Evolutionary conservation across 2,113 vertebrate species (phyloP).

Genomic region (Microcebus murinus): DNA sequence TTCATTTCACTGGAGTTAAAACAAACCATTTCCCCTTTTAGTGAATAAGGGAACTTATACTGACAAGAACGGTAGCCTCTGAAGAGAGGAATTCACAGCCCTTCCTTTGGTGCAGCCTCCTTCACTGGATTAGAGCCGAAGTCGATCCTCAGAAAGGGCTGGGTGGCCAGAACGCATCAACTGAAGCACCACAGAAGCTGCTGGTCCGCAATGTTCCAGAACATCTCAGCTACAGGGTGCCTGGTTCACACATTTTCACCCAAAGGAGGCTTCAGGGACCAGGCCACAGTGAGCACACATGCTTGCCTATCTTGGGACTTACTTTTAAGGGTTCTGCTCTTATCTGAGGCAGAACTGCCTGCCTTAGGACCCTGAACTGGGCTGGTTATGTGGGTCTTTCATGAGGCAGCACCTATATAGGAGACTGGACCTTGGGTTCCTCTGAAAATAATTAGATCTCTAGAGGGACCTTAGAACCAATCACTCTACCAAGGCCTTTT

Average conservation of each 20-base stretch:
- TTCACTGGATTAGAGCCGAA: background rate
- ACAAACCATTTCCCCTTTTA: background rate
- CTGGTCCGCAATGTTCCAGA: background rate
- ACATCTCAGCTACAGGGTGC: background rate
- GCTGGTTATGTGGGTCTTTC: background rate
- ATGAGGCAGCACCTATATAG: background rate
- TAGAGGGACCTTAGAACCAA: background rate
- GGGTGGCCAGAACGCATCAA: background rate
- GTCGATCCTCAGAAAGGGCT: slow-evolving; percentile 28
- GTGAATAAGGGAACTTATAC: slow-evolving; percentile 36
- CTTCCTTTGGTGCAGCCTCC: background rate
- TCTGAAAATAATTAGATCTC: slow-evolving; percentile 36
- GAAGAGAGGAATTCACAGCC: background rate
- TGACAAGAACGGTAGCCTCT: background rate
- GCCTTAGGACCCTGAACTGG: background rate
- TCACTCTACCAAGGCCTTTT: background rate
- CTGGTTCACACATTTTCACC: background rate
- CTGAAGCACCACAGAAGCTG: background rate
- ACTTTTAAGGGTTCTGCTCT: slow-evolving; percentile 31
- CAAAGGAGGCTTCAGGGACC: background rate
- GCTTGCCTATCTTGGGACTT: background rate
- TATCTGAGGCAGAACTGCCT: background rate
- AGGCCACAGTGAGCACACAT: background rate
- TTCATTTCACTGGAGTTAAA: slow-evolving; percentile 1
- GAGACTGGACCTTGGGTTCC: background rate